These are phyloP conservation scores for Acanthiza pusilla DNA, from an alignment of 2,797 vertebrate genomes.

Conservation along the genomic window DNA sequence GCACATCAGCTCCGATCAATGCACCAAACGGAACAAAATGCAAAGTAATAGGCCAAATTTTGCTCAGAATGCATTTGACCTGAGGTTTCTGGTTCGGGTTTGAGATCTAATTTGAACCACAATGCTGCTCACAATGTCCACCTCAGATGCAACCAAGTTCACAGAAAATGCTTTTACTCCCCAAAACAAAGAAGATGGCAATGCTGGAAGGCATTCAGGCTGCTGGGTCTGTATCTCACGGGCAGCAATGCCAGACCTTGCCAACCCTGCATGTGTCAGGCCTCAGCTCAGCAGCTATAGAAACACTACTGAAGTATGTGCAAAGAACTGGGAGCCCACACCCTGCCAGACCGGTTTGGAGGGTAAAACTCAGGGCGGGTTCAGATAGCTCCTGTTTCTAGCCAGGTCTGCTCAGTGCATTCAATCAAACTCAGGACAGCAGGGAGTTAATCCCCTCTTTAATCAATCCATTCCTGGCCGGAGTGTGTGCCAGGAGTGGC, in stretches of 20 bases:
- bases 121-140: neutral
- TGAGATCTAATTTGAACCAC: neutral
- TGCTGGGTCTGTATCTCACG: neutral
- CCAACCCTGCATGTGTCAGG: neutral
- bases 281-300: conserved; percentile 26
- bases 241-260: neutral
- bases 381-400: conserved; percentile 35
- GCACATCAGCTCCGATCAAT: neutral
- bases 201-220: neutral
- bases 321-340: neutral
- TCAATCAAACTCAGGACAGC: conserved; percentile 54
- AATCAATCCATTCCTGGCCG: conserved; percentile 66
- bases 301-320: conserved; percentile 19
- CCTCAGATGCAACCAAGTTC: neutral
- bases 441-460: conserved; percentile 74
- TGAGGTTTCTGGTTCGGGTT: neutral
- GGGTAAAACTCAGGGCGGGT: neutral
- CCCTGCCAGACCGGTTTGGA: conserved; percentile 36
- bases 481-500: conserved; percentile 51
- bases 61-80: neutral
- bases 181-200: neutral
- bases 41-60: neutral
- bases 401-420: conserved; percentile 21
- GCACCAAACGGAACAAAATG: neutral
- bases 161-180: neutral